Evolutionary conservation across 2,888 invertebrate species (phyloP).

Genomic region (Agrochola circellaris): DNA sequence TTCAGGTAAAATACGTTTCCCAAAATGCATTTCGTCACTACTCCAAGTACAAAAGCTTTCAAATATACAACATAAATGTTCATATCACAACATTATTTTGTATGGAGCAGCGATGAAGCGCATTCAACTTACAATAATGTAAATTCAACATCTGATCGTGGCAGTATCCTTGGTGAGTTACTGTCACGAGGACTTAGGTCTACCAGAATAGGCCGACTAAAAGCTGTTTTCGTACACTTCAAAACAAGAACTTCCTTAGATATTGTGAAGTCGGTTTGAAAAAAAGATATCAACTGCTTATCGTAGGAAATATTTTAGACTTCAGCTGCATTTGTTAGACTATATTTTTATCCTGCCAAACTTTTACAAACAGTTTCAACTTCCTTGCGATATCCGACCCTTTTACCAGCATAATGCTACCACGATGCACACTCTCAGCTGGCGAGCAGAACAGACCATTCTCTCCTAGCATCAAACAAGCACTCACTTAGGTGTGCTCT

Average conservation of each 20-base stretch:
- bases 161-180: not conserved
- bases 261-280: not conserved
- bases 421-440: not conserved
- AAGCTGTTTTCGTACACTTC: too few relatives aligned
- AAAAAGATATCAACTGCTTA: not conserved
- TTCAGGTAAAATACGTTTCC: not conserved
- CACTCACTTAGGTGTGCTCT: slow-evolving; percentile 24
- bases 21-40: not conserved
- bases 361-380: not conserved
- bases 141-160: slow-evolving; percentile 6
- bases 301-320: not conserved
- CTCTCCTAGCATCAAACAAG: slow-evolving; percentile 27
- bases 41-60: not conserved
- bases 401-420: not conserved
- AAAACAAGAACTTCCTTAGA: not conserved
- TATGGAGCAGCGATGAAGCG: not conserved
- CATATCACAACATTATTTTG: not conserved
- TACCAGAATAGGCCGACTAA: not conserved
- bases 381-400: not conserved
- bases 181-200: not conserved
- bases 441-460: slow-evolving; percentile 32
- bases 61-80: not conserved
- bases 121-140: not conserved
- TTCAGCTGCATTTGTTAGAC: not conserved
- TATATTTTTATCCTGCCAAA: not conserved